These are phyloP conservation scores for Macrosteles quadrilineatus DNA, from an alignment of 1,140 invertebrate genomes.

Conservation along the genomic window DNA sequence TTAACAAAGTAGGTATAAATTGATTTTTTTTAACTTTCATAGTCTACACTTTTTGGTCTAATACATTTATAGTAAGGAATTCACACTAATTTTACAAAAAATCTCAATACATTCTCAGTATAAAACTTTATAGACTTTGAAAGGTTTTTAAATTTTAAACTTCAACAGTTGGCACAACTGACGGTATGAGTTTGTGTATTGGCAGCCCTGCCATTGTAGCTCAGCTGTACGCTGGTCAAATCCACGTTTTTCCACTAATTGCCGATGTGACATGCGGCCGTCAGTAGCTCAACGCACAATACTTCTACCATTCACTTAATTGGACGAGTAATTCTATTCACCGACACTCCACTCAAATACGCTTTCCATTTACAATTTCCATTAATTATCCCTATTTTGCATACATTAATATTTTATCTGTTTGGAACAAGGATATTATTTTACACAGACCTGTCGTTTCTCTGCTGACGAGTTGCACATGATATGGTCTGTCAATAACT, in stretches of 20 bases:
- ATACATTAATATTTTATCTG: conserved; percentile 9
- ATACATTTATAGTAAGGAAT: too few species aligned
- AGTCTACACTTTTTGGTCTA: too few species aligned
- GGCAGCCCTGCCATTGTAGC: neutral
- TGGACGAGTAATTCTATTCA: conserved; percentile 11
- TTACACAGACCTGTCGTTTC: neutral
- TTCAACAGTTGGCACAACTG: neutral
- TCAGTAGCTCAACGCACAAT: neutral
- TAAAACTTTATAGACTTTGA: too few species aligned
- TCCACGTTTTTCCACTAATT: conserved; percentile 11
- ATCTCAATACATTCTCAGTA: too few species aligned
- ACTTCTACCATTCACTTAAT: neutral
- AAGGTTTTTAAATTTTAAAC: too few species aligned
- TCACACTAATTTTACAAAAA: too few species aligned
- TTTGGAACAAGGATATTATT: neutral
- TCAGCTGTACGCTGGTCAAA: neutral
- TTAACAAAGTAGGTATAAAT: too few species aligned
- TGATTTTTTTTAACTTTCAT: too few species aligned
- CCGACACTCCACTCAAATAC: conserved; percentile 6
- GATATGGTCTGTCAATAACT: neutral
- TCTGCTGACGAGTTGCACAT: neutral
- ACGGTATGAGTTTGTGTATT: neutral
- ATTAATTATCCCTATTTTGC: conserved; percentile 16
- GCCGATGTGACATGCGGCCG: neutral
- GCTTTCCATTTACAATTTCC: conserved; percentile 14